Percentiles rank a stretch among this genome's conserved stretches.
Evolutionary conservation across 2,113 vertebrate genomes (phyloP).

Genomic region (Fulmarus glacialis): DNA sequence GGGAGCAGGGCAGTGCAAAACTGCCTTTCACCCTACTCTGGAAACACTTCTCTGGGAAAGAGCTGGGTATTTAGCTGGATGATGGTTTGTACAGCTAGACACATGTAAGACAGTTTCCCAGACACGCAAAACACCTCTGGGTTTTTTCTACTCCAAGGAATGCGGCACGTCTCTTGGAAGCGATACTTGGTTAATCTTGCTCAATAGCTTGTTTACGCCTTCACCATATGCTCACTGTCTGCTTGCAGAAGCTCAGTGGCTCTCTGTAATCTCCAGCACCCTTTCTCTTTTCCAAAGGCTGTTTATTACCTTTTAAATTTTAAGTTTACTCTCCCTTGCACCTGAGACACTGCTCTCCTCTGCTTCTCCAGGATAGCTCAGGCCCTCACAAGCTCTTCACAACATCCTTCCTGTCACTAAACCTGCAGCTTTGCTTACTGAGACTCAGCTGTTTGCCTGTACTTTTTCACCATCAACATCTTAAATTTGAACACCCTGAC

Average conservation of each 20-base stretch:
- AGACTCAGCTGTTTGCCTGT: neutral
- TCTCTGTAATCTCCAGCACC: neutral
- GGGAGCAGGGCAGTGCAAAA: neutral
- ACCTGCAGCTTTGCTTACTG: neutral
- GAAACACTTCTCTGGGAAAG: neutral
- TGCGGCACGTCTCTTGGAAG: neutral
- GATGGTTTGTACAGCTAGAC: neutral
- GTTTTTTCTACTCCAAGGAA: neutral
- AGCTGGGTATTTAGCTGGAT: neutral
- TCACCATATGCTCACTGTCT: constrained; percentile 11
- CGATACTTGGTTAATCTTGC: neutral
- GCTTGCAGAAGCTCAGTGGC: neutral
- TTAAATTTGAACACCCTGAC: neutral
- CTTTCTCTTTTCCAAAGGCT: neutral
- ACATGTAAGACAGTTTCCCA: neutral
- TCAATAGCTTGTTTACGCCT: neutral
- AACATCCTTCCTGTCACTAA: neutral
- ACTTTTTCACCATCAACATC: neutral
- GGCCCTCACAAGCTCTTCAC: neutral
- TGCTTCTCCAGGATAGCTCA: neutral
- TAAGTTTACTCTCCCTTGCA: neutral
- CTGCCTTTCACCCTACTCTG: neutral
- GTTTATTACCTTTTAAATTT: neutral
- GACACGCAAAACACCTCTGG: neutral
- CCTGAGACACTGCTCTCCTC: neutral